Percentiles rank a stretch among this genome's conserved stretches.
phyloP scores from a whole-genome alignment of 2,797 vertebrate genomes.

The Megalops cyprinoides region DNA sequence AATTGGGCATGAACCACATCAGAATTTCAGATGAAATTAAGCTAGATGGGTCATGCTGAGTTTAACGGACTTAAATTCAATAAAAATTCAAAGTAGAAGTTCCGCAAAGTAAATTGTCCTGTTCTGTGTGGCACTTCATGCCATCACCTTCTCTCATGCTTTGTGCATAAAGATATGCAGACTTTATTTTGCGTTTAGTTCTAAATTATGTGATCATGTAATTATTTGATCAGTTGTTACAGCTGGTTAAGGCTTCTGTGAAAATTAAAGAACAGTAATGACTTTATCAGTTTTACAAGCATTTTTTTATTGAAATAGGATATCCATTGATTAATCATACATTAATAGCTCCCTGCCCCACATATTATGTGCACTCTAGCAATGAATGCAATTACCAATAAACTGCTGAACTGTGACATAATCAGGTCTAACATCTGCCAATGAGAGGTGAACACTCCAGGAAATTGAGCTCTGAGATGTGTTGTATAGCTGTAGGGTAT shows the following conservation, averaged over 20 bases:
- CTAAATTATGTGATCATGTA: slow-evolving; percentile 7
- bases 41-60: slow-evolving; percentile 75
- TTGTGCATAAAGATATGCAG: neutral
- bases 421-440: slow-evolving; percentile 19
- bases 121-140: slow-evolving; percentile 65
- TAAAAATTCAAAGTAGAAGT: slow-evolving; percentile 78
- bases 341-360: neutral
- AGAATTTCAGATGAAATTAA: slow-evolving; percentile 76
- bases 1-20: slow-evolving; percentile 77
- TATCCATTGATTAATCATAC: neutral
- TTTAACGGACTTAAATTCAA: slow-evolving; percentile 76
- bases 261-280: neutral
- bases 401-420: slow-evolving; percentile 22
- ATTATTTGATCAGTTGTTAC: slow-evolving; percentile 1
- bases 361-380: slow-evolving; percentile 14
- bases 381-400: slow-evolving; percentile 16
- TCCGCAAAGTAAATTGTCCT: slow-evolving; percentile 69
- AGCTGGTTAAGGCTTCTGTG: neutral
- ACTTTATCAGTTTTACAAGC: slow-evolving; percentile 12
- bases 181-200: neutral
- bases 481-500: neutral
- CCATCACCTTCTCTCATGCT: slow-evolving; percentile 57
- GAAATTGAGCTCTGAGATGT: slow-evolving; percentile 13
- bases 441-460: slow-evolving; percentile 1
- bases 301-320: slow-evolving; percentile 5